Base-by-base conservation (phyloP, 2,888 invertebrate genomes). In the Resseliella maxima region DNA sequence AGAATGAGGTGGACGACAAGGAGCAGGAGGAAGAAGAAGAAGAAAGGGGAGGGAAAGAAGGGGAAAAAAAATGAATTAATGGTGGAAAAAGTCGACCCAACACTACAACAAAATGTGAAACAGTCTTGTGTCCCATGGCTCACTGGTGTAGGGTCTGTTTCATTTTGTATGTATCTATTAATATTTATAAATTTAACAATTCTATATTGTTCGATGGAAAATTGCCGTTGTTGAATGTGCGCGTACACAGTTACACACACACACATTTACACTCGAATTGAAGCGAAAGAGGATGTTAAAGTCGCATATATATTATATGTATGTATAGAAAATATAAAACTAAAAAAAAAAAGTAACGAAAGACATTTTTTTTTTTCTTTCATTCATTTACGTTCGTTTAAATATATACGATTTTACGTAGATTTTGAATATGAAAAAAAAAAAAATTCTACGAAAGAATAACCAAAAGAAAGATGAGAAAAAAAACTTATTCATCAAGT, bases 171-270 rank as follows among this genome's bases (percentile, higher is more conserved):
- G 72, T 72, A 72, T 72, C 72, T 72, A 72, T 72, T 72, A 72
- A 72, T 72, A 72, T 72, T 72, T 72, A 72, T 72, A 72, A 72
- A 72, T 72, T 72, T 72, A 31, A 72, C 72, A 72, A 72, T 72
- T 72, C 72, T 72, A 72, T 72, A 72, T 72, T 72, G 72, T 72
- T 72, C 31, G 18, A 72, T 72, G 72, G 72, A 72, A 72, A 72
- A 72, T 72, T 72, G 72, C 31, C 72, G 72, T 31, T 72, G 72
- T 72, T 35, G 27, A 27, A 31, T 72, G 31, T 72, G 72, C 72
- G 72, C 72, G 12, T 18, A 41, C 41, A 41, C 41, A 50, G 46
- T 2, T 18, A 18, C 46, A 18, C 46, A 18, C 46, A 41, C 41
- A 41, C 12, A 41, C 41, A 41, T 12, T 41, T 12, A 41, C 41